Base-by-base conservation (phyloP, 2,113 vertebrate genomes). In the Garra rufa region DNA sequence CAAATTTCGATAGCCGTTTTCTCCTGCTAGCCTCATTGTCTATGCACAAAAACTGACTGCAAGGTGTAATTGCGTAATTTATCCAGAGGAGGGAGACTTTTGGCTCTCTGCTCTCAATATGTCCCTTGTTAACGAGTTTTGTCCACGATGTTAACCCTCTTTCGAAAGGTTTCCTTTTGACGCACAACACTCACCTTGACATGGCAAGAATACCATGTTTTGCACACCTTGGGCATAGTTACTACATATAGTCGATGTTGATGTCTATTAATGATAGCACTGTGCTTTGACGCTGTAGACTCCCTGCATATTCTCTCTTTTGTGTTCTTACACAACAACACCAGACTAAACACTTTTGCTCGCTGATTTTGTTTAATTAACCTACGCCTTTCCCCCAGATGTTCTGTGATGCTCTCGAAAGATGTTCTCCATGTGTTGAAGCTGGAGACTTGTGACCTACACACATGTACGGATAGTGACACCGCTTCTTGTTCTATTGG, bases 31-130 rank as follows among this genome's bases (percentile, higher is more conserved):
- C 41, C 70, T 73, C 41, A 26, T 46, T 73, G 41, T 15, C 41
- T 26, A 9, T 26, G 21, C 70, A 46, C n/a, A 26, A 46, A 73
- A 15, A 14, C 6, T 44, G 70, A 73, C 70, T 24, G 24, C 69
- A 44, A 26, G 26, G 70, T 81, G 46, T 43, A 30, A 91, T 71
- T 94, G 86, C 91, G 89, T 67, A 0, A 8, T 0, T 57, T 88
- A 87, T 90, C 94, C 94, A 94, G 92, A 90, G 73, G 94, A 91
- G 93, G 93, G 94, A 88, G 87, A 91, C 89, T 88, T 48, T 74
- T 41, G 30, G 67, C 44, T 81, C 46, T 50, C 13, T 10, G 13
- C 43, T 28, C 28, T 44, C 8, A 30, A 14, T 28, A 5, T 30
- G 46, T 43, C 26, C 26, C 21, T 9, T 26, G 34, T 50, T 9